phyloP scores from a whole-genome alignment of 1,140 invertebrate species.

The Mamestra configurata region DNA sequence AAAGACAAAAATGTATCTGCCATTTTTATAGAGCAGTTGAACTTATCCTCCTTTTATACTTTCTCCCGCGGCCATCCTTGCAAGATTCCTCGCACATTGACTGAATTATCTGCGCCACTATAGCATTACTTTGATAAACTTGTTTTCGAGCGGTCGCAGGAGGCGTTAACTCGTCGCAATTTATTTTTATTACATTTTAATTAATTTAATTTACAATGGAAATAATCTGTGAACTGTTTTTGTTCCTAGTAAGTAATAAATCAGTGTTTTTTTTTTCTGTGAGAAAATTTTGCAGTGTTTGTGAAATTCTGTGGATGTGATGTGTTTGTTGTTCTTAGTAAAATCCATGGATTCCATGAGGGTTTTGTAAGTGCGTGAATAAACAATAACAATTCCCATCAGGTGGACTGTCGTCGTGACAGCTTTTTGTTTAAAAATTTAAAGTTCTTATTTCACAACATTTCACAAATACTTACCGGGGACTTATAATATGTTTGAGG shows the following conservation, averaged over 20 bases:
- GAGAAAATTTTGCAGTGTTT: not conserved
- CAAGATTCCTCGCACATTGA: not conserved
- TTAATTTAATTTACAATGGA: conserved; percentile 15
- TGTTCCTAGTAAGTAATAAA: conserved; percentile 17
- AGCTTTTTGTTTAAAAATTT: too few species aligned
- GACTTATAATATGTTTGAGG: too few species aligned
- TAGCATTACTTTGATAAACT: conserved; percentile 16
- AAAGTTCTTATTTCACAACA: too few species aligned
- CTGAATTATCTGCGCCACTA: not conserved
- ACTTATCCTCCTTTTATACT: too few species aligned
- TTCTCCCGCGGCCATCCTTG: not conserved
- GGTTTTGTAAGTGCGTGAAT: not conserved
- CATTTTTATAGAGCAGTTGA: too few species aligned
- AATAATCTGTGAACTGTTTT: not conserved
- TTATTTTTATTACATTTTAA: conserved; percentile 2
- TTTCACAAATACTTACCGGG: too few species aligned
- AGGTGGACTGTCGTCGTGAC: too few species aligned
- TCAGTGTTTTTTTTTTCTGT: not conserved
- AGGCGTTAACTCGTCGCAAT: not conserved
- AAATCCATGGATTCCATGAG: not conserved
- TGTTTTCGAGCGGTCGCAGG: conserved; percentile 11
- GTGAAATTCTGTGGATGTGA: not conserved
- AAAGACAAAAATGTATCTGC: too few species aligned
- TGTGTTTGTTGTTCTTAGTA: not conserved
- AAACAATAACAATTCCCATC: too few species aligned